These are phyloP conservation scores for Nymphicus hollandicus DNA, from an alignment of 2,113 vertebrate genomes.

Conservation along the genomic window DNA sequence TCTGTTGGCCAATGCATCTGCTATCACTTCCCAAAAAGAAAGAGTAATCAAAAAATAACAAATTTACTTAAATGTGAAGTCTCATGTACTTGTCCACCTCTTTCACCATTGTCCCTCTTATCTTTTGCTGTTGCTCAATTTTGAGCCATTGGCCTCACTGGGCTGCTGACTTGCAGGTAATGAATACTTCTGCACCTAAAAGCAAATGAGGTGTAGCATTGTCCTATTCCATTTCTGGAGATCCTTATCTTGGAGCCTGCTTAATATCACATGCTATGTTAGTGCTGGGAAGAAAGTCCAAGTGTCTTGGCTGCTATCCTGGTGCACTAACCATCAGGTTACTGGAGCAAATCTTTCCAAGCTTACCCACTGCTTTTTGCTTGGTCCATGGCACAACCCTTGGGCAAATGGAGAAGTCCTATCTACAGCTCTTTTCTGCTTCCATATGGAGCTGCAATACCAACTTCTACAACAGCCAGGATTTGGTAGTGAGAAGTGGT, in stretches of 20 bases:
- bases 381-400: neutral
- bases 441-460: neutral
- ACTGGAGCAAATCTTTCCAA: neutral
- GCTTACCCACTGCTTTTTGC: neutral
- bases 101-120: neutral
- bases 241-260: neutral
- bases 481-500: neutral
- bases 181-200: neutral
- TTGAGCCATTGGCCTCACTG: neutral
- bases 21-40: neutral
- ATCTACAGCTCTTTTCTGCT: neutral
- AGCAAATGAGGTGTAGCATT: neutral
- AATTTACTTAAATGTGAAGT: neutral
- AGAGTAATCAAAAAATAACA: neutral
- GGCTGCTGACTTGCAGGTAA: neutral
- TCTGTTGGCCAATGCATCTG: neutral
- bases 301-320: neutral
- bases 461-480: neutral
- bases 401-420: neutral
- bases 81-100: neutral
- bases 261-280: accelerated
- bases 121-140: neutral
- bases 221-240: neutral
- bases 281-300: neutral
- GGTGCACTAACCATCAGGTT: neutral